Percentiles rank a stretch among this genome's conserved stretches.
These are phyloP conservation scores for Prionailurus bengalensis DNA, from an alignment of 2,113 vertebrate species.

Conservation along the genomic window DNA sequence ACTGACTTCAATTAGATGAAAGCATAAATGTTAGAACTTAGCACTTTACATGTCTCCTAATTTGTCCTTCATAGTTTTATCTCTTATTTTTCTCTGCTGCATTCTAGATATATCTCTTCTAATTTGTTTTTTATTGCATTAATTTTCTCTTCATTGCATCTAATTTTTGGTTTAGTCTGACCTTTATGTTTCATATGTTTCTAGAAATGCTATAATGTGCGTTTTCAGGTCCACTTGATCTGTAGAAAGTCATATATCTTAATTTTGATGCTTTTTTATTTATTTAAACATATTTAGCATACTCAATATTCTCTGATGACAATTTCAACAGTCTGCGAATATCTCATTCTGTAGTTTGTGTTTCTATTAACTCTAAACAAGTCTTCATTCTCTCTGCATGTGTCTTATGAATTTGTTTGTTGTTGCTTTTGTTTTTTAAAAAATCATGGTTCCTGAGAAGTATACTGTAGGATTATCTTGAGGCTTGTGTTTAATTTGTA, in stretches of 20 bases:
- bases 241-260: neutral
- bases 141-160: neutral
- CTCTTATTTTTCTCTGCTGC: neutral
- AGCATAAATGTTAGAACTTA: neutral
- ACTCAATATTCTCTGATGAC: neutral
- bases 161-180: neutral
- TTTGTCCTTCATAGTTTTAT: neutral
- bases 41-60: neutral
- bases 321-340: neutral
- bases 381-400: neutral
- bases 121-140: neutral
- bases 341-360: neutral
- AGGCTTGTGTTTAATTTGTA: conserved; percentile 28
- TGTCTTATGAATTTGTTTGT: neutral
- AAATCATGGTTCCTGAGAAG: neutral
- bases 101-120: neutral
- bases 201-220: neutral
- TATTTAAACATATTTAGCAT: neutral
- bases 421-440: neutral
- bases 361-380: neutral
- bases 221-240: neutral
- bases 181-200: neutral
- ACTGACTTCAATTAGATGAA: neutral
- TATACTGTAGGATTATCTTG: conserved; percentile 44
- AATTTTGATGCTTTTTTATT: neutral